Evolutionary conservation across 2,797 vertebrate genomes (phyloP).

Genomic region (Cyclura pinguis): DNA sequence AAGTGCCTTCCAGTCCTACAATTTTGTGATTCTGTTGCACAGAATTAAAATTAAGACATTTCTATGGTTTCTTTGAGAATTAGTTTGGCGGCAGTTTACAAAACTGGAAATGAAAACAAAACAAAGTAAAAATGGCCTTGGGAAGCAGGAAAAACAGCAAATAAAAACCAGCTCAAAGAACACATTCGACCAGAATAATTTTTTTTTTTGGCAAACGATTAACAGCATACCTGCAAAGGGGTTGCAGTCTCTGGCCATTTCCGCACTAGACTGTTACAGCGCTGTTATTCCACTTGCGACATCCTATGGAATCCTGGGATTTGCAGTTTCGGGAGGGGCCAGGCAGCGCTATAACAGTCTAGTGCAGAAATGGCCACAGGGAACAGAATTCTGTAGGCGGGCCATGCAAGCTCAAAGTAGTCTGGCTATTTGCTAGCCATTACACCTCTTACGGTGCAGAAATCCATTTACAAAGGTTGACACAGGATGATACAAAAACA

Average conservation of each 20-base stretch:
- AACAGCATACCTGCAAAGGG: too few species aligned
- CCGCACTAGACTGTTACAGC: too few species aligned
- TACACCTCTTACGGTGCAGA: background rate
- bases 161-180: background rate
- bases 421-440: background rate
- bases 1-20: background rate
- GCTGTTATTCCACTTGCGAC: too few species aligned
- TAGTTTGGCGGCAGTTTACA: background rate
- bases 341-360: too few species aligned
- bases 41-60: background rate
- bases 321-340: too few species aligned
- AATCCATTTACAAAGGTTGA: background rate
- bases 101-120: background rate
- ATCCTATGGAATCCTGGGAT: too few species aligned
- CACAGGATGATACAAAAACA: background rate
- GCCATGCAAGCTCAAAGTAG: background rate
- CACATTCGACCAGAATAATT: background rate
- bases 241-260: too few species aligned
- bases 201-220: background rate
- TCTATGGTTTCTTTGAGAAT: background rate
- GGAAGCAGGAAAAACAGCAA: background rate
- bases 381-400: background rate
- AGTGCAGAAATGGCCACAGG: too few species aligned
- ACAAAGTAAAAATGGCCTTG: background rate
- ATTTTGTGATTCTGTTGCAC: background rate